Evolutionary conservation across 2,888 invertebrate species (phyloP).

Genomic region (Cetonia aurata): DNA sequence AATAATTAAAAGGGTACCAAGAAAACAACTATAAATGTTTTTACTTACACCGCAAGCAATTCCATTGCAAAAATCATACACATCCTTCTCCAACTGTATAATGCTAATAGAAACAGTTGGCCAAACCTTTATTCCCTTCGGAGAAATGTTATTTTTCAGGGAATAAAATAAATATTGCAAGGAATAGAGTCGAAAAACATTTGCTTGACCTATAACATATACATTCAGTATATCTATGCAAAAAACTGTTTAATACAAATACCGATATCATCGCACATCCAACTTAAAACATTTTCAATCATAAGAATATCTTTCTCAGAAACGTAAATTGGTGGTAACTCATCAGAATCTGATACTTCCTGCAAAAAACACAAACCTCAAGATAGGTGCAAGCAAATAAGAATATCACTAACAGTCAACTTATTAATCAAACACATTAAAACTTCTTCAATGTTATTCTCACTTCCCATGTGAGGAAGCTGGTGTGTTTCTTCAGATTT

Average conservation of each 20-base stretch:
- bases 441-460: slow-evolving; percentile 56
- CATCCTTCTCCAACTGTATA: slow-evolving; percentile 60
- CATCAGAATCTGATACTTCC: slow-evolving; percentile 44
- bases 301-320: slow-evolving; percentile 57
- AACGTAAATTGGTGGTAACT: slow-evolving; percentile 66
- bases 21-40: no score
- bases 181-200: slow-evolving; percentile 57
- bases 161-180: slow-evolving; percentile 59
- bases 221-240: slow-evolving; percentile 52
- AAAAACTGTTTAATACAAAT: slow-evolving; percentile 19
- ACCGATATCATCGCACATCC: slow-evolving; percentile 54
- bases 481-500: slow-evolving; percentile 65
- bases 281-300: slow-evolving; percentile 59
- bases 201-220: slow-evolving; percentile 58
- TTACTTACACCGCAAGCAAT: slow-evolving; percentile 62
- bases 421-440: slow-evolving; percentile 15
- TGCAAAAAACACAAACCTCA: slow-evolving; percentile 36
- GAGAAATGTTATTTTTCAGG: slow-evolving; percentile 54
- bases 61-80: slow-evolving; percentile 58
- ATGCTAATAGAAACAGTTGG: slow-evolving; percentile 55
- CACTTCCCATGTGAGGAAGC: slow-evolving; percentile 63
- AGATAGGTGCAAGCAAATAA: not conserved
- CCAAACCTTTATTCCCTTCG: slow-evolving; percentile 47
- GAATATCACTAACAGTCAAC: slow-evolving; percentile 24
- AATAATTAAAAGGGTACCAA: no score